Base-by-base conservation (phyloP, 1,140 invertebrate species). In the Euura saliciscinereae region DNA sequence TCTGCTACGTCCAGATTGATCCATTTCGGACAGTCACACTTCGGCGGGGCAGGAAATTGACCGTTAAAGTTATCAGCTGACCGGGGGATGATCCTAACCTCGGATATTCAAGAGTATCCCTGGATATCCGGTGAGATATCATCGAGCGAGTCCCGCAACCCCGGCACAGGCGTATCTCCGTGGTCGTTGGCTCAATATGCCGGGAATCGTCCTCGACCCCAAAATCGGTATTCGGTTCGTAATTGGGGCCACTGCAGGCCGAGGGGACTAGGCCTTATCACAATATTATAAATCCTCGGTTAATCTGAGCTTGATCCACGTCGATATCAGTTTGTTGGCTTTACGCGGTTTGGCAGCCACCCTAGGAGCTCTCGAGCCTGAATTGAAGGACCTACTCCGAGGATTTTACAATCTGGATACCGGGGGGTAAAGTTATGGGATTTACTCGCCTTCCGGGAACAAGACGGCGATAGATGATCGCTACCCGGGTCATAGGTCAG, bases 241-340 rank as follows among this genome's bases (percentile, higher is more conserved):
- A 64, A 64, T 10, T 64, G 13, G 59, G 59, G 59, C 59, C 13
- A 13, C 1, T 64, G 13, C 8, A 64, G 59, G 59, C 8, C 13
- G 59, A 64, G 13, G 8, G 8, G 59, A 13, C 59, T 13, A 10
- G 59, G 59, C 10, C 43, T 67, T 67, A 67, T 67, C 66, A 44
- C 66, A 67, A 67, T 67, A 67, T 67, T 67, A 67, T 67, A 67
- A 67, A 67, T 67, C 66, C 66, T 28, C 10, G 66, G 43, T 59
- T 59, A 59, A 59, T 59, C 51, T 59, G 51, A 4, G 51, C 3
- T n/a, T 59, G 51, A 59, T 59, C 51, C 51, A 59, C 51, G 51
- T 59, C 51, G 51, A 59, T 59, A 59, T 59, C 51, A 6, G 51
- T 59, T 28, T 1, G 28, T 28, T 28, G 28, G 28, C 28, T 28